Evolutionary conservation across 2,797 vertebrate genomes (phyloP).

Genomic region (Gambusia yucatana): DNA sequence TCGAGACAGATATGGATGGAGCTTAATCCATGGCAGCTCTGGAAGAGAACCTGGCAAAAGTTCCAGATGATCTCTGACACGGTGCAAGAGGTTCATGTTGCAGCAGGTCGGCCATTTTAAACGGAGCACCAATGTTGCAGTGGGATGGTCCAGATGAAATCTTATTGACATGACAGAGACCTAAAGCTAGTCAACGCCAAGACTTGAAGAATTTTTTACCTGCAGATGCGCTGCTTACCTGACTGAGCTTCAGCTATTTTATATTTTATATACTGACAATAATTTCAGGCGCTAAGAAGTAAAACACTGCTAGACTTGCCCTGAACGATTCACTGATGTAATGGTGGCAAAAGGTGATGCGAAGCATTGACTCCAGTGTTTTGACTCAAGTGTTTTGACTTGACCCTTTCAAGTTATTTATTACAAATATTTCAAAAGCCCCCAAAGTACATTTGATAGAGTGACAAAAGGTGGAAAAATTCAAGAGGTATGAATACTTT

Average conservation of each 20-base stretch:
- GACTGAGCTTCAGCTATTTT: neutral
- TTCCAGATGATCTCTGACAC: neutral
- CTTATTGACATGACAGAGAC: neutral
- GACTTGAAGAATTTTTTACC: neutral
- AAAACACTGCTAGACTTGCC: neutral
- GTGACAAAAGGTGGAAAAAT: neutral
- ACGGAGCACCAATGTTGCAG: neutral
- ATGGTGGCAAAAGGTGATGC: neutral
- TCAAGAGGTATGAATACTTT: neutral
- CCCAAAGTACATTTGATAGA: neutral
- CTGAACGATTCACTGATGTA: neutral
- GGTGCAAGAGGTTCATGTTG: neutral
- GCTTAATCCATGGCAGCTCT: neutral
- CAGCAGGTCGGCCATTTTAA: neutral
- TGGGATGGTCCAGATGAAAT: neutral
- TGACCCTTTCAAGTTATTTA: neutral
- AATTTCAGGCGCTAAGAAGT: neutral
- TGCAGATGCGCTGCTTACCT: neutral
- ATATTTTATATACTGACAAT: neutral
- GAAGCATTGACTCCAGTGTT: neutral
- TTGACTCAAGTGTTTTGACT: neutral
- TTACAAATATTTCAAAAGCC: neutral
- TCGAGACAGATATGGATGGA: neutral
- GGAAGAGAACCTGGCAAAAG: neutral
- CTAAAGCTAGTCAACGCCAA: neutral